These are phyloP conservation scores for Monopis laevigella DNA, from an alignment of 2,888 invertebrate species.

Conservation along the genomic window DNA sequence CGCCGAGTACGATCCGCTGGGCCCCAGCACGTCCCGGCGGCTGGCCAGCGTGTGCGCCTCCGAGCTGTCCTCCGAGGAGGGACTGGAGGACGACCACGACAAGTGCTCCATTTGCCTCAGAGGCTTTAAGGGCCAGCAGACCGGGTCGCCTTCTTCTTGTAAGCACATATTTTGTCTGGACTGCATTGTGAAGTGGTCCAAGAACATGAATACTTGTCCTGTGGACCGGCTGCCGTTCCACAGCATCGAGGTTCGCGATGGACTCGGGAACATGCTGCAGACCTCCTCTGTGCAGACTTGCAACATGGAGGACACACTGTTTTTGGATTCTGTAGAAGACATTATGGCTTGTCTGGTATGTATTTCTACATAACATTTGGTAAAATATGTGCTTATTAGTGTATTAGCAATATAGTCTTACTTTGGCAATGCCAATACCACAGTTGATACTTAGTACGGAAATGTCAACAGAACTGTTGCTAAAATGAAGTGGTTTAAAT, in stretches of 20 bases:
- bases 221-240: constrained; percentile 87
- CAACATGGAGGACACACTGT: too few relatives aligned
- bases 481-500: too few relatives aligned
- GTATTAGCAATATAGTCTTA: too few relatives aligned
- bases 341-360: constrained; percentile 81
- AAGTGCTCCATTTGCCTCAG: constrained; percentile 92
- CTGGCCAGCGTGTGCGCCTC: constrained; percentile 24
- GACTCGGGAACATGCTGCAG: constrained; percentile 73
- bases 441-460: too few relatives aligned
- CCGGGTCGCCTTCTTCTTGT: constrained; percentile 87
- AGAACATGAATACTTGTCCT: constrained; percentile 94
- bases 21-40: constrained; percentile 15
- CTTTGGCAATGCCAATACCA: too few relatives aligned
- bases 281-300: too few relatives aligned
- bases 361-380: too few relatives aligned
- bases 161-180: constrained; percentile 90
- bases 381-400: too few relatives aligned
- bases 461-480: too few relatives aligned
- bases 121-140: constrained; percentile 78
- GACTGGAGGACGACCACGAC: constrained; percentile 77
- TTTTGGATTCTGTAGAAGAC: constrained; percentile 72
- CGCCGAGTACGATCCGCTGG: constrained; percentile 42
- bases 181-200: constrained; percentile 94
- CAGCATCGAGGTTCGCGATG: constrained; percentile 77
- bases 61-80: constrained; percentile 59